phyloP scores from a whole-genome alignment of 2,113 vertebrate genomes.

The Cavia porcellus region DNA sequence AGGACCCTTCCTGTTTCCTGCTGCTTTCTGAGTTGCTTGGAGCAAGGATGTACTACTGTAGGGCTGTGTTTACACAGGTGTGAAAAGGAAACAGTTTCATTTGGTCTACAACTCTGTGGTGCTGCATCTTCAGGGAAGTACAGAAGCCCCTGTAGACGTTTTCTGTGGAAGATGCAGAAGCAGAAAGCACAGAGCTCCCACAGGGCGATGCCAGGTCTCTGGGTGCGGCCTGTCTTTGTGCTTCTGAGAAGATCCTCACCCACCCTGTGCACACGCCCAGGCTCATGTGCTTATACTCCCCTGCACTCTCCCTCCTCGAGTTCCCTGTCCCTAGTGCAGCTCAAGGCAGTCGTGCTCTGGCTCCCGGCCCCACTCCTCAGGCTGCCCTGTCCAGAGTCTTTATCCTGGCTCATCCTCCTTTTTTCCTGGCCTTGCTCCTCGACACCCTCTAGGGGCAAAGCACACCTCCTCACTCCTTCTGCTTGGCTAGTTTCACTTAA shows the following conservation, averaged over 20 bases:
- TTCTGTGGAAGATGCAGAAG: conserved; percentile 22
- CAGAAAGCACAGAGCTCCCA: neutral
- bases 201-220: accelerated
- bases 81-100: neutral
- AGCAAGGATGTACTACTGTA: neutral
- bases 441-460: neutral
- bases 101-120: conserved; percentile 34
- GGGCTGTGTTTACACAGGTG: neutral
- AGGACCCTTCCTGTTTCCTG: neutral
- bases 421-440: neutral
- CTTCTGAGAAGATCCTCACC: neutral
- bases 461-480: neutral
- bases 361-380: neutral
- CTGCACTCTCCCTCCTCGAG: neutral
- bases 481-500: neutral
- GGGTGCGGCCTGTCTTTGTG: neutral
- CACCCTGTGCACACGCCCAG: neutral
- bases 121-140: conserved; percentile 20
- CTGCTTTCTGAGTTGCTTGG: neutral
- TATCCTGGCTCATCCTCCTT: neutral
- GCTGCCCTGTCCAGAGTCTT: neutral
- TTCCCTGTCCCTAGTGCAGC: neutral
- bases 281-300: neutral
- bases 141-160: neutral
- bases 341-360: neutral